Percentiles rank a stretch among this genome's conserved stretches.
These are phyloP conservation scores for Pediacus dermestoides DNA, from an alignment of 2,888 invertebrate genomes.

Conservation along the genomic window DNA sequence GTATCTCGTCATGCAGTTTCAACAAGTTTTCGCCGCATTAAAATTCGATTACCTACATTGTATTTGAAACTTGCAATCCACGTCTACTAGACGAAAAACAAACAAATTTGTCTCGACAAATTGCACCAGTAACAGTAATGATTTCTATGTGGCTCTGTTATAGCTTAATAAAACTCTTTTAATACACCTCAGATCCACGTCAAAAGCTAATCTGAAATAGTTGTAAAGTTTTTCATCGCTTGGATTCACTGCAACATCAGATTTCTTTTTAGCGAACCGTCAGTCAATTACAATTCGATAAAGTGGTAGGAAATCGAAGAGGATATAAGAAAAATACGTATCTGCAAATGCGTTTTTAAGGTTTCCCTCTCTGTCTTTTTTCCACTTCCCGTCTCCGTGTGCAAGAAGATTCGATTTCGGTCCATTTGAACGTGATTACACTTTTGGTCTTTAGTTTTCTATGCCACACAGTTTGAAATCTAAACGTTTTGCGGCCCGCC, in stretches of 20 bases:
- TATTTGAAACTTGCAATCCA: too few relatives aligned
- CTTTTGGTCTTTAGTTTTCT: not conserved
- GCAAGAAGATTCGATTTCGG: constrained; percentile 26
- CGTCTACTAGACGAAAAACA: too few relatives aligned
- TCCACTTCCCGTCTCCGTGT: constrained; percentile 6
- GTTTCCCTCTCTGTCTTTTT: constrained; percentile 15
- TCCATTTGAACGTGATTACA: constrained; percentile 22
- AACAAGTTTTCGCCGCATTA: too few relatives aligned
- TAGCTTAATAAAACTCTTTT: too few relatives aligned
- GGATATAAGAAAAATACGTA: constrained; percentile 32
- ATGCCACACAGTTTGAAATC: not conserved
- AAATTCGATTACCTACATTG: too few relatives aligned
- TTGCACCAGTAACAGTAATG: too few relatives aligned
- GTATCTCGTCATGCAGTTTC: too few relatives aligned
- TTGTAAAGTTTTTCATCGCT: constrained; percentile 23
- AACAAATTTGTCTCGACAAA: too few relatives aligned
- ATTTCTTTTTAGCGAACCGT: constrained; percentile 23
- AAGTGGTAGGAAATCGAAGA: constrained; percentile 38
- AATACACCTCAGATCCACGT: too few relatives aligned
- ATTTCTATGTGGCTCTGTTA: too few relatives aligned
- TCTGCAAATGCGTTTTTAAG: constrained; percentile 30
- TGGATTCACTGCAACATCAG: constrained; percentile 20
- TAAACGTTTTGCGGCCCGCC: constrained; percentile 2
- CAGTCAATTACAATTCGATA: constrained; percentile 42
- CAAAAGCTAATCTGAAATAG: constrained; percentile 15